Conservation (phyloP, 2,113 vertebrate genomes). For the Cololabis saira region DNA sequence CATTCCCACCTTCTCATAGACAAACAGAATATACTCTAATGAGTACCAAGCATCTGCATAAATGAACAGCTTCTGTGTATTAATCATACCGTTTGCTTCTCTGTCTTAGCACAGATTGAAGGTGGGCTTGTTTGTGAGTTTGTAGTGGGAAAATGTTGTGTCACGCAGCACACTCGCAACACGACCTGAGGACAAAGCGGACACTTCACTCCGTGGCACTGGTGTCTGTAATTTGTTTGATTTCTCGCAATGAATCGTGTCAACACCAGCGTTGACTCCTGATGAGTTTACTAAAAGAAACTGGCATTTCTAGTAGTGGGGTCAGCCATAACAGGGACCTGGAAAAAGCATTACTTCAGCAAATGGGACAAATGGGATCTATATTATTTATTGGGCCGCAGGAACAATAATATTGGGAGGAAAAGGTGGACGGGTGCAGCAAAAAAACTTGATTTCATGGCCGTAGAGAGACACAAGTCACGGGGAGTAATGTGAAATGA, state of each 20-base stretch:
- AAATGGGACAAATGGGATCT: neutral
- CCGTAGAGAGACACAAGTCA: too few relatives aligned
- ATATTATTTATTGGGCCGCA: neutral
- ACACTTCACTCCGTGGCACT: neutral
- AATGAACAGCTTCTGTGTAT: conserved; percentile 38
- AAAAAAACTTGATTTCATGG: too few relatives aligned
- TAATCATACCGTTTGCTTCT: conserved; percentile 7
- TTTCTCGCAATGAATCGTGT: neutral
- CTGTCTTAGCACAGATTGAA: conserved; percentile 7
- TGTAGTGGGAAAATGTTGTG: neutral
- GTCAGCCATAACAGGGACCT: neutral
- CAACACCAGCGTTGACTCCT: neutral
- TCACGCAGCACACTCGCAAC: neutral
- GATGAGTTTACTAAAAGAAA: neutral
- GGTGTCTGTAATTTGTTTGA: neutral
- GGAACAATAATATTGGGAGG: neutral
- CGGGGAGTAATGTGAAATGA: too few relatives aligned
- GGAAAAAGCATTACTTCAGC: neutral
- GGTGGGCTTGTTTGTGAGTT: neutral
- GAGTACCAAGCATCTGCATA: conserved; percentile 32
- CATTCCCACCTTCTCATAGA: neutral
- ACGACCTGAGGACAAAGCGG: neutral
- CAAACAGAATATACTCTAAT: conserved; percentile 22
- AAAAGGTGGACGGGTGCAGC: too few relatives aligned
- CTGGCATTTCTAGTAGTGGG: neutral